Conservation (phyloP, 2,888 invertebrate genomes). For the Empis stercorea region DNA sequence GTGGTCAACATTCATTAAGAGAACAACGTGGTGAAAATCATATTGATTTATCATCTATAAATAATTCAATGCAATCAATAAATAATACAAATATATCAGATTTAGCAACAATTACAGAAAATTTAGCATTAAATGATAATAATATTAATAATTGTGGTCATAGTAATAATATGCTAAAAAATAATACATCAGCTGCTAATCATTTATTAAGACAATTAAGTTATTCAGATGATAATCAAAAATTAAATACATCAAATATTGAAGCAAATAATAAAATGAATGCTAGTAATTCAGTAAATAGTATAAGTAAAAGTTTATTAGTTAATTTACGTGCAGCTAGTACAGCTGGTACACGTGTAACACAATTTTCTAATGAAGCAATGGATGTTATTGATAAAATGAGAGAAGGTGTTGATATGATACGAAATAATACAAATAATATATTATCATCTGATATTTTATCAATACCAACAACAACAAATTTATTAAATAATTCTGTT, state of each 20-base stretch:
- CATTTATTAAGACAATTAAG: constrained; percentile 26
- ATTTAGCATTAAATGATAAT: constrained; percentile 54
- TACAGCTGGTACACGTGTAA: constrained; percentile 13
- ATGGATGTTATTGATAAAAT: constrained; percentile 53
- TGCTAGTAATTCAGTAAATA: constrained; percentile 31
- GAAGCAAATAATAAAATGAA: constrained; percentile 37
- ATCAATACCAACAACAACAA: constrained; percentile 39
- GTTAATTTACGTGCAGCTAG: constrained; percentile 23
- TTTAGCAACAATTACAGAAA: constrained; percentile 78
- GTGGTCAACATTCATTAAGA: background rate
- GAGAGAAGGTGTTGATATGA: constrained; percentile 55
- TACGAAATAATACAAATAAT: constrained; percentile 67
- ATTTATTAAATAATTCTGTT: constrained; percentile 16
- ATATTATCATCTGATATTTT: constrained; percentile 58
- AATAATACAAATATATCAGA: constrained; percentile 45
- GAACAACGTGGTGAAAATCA: constrained; percentile 40
- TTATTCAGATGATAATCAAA: constrained; percentile 40
- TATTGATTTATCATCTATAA: constrained; percentile 55
- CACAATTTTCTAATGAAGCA: constrained; percentile 32
- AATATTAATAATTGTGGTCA: constrained; percentile 35
- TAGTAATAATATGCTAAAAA: constrained; percentile 23
- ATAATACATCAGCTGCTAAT: constrained; percentile 13
- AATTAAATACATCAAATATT: constrained; percentile 31
- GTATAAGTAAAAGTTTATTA: constrained; percentile 29
- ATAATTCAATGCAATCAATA: constrained; percentile 53